These are phyloP conservation scores for Coracopsis vasa DNA, from an alignment of 2,113 vertebrate genomes.

Conservation along the genomic window DNA sequence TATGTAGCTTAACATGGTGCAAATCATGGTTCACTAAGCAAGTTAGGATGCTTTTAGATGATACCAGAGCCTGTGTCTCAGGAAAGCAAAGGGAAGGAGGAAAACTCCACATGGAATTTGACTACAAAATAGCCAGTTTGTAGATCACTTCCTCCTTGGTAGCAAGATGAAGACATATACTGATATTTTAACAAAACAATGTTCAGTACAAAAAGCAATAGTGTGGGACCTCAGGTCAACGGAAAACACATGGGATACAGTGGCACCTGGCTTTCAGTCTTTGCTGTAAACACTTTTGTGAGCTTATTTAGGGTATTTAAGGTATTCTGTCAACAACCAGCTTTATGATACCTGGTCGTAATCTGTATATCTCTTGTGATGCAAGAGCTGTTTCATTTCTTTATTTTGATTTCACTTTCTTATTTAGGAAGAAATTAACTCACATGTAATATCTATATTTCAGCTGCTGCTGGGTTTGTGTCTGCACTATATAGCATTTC, in stretches of 20 bases:
- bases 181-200: background rate
- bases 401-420: background rate
- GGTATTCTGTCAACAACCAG: background rate
- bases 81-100: background rate
- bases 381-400: background rate
- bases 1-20: background rate
- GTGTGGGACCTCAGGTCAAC: background rate
- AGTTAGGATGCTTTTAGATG: background rate
- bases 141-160: background rate
- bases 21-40: background rate
- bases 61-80: background rate
- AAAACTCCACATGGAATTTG: background rate
- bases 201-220: background rate
- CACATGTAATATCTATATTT: conserved; percentile 36
- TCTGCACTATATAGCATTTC: conserved; percentile 88
- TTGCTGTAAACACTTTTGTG: background rate
- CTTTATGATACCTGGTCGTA: background rate
- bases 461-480: conserved; percentile 87
- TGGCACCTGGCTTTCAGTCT: background rate
- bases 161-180: background rate
- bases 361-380: background rate
- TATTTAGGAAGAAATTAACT: background rate
- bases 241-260: background rate
- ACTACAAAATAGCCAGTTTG: background rate
- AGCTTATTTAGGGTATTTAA: background rate